A percentile compares a stretch with the other conserved stretches of the same genome.
Conservation (phyloP, 2,797 vertebrate genomes). For the Sciurus carolinensis region DNA sequence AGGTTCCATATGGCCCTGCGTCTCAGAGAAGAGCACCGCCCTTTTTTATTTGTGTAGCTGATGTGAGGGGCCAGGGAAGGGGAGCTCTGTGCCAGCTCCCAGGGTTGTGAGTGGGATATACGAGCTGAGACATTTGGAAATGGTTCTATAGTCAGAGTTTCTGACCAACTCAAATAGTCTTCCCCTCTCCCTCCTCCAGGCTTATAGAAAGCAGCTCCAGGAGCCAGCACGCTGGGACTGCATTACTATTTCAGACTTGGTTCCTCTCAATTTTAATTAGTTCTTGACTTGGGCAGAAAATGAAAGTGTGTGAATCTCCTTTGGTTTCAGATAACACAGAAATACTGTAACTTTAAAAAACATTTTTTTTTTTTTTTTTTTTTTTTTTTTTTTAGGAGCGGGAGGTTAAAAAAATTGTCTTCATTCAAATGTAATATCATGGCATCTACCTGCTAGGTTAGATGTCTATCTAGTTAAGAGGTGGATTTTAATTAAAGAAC, state of each 20-base stretch:
- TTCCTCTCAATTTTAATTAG: conserved; percentile 7
- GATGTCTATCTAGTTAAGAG: conserved; percentile 84
- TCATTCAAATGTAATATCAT: conserved; percentile 70
- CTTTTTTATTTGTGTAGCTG: not conserved
- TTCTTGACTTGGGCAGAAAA: conserved; percentile 45
- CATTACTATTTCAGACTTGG: not conserved
- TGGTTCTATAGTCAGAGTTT: conserved; percentile 44
- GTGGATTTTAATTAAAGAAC: conserved; percentile 89
- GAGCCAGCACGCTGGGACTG: not conserved
- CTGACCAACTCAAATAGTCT: conserved; percentile 44
- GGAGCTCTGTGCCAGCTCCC: not conserved
- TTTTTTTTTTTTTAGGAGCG: not conserved
- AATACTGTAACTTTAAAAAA: conserved; percentile 41
- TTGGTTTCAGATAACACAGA: conserved; percentile 32
- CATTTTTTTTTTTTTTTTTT: not conserved
- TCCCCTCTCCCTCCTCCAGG: not conserved
- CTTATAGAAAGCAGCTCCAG: not conserved
- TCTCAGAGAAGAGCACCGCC: not conserved
- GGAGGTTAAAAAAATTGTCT: conserved; percentile 24
- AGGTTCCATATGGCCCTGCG: not conserved
- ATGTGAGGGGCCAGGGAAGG: not conserved
- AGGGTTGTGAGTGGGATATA: conserved; percentile 24
- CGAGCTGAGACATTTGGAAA: conserved; percentile 56
- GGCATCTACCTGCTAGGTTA: conserved; percentile 83
- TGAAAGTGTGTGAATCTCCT: conserved; percentile 56